phyloP scores from a whole-genome alignment of 2,797 vertebrate genomes.

The Tamandua tetradactyla region DNA sequence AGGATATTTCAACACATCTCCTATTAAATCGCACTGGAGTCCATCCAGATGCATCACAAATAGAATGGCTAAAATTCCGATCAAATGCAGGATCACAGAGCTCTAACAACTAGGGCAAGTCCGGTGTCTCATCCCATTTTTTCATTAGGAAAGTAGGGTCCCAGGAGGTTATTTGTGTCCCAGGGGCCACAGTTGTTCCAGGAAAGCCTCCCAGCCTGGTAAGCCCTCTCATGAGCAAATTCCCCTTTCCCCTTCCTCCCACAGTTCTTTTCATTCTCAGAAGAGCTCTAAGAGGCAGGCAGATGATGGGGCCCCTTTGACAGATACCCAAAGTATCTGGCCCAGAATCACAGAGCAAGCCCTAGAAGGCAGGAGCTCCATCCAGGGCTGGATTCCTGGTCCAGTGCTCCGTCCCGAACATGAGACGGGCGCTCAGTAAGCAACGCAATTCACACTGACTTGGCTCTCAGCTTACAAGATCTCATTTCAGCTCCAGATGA shows the following conservation, averaged over 20 bases:
- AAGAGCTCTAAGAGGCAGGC: neutral
- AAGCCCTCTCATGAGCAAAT: neutral
- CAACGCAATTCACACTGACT: neutral
- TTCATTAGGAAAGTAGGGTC: neutral
- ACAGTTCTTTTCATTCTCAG: neutral
- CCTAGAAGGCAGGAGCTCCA: neutral
- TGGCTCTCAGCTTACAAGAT: neutral
- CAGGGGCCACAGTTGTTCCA: neutral
- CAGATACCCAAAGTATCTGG: neutral
- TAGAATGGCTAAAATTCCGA: neutral
- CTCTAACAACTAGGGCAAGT: neutral
- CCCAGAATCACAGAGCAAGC: neutral
- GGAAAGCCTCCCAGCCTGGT: neutral
- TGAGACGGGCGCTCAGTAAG: neutral
- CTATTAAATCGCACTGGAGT: neutral
- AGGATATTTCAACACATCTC: slow-evolving; percentile 9
- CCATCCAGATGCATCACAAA: neutral
- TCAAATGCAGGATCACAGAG: neutral
- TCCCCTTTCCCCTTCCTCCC: neutral
- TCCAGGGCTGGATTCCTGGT: neutral
- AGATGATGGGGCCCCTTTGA: neutral
- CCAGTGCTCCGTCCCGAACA: neutral
- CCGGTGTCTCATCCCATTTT: slow-evolving; percentile 31
- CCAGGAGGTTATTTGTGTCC: neutral
- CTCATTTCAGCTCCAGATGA: neutral